A percentile compares a stretch with the other conserved stretches of the same genome.
Conservation (phyloP, 2,113 vertebrate genomes). For the Syngnathus floridae region DNA sequence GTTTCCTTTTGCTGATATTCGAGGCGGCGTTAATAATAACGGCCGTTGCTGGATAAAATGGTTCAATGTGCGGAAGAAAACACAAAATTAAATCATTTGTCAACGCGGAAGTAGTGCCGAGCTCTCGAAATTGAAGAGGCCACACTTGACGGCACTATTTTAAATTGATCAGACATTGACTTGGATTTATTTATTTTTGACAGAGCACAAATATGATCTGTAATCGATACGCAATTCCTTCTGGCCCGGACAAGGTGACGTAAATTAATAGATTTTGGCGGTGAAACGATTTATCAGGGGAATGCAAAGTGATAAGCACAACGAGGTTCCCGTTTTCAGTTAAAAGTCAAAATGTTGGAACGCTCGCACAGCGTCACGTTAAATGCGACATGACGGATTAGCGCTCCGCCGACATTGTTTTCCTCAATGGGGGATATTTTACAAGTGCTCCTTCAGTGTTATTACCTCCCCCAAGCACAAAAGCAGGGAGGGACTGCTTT, state of each 20-base stretch:
- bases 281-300: slow-evolving; percentile 2
- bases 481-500: neutral
- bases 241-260: neutral
- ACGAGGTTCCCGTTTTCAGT: neutral
- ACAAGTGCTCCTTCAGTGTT: slow-evolving; percentile 1
- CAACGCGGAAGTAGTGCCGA: slow-evolving; percentile 40
- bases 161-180: slow-evolving; percentile 18
- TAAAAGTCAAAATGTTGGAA: neutral
- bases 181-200: slow-evolving; percentile 14
- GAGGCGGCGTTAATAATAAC: slow-evolving; percentile 25
- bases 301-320: neutral
- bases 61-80: slow-evolving; percentile 55
- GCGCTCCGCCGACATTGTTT: neutral
- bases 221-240: slow-evolving; percentile 17
- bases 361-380: neutral
- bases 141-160: slow-evolving; percentile 19
- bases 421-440: neutral
- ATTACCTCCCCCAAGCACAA: neutral
- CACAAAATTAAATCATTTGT: slow-evolving; percentile 58
- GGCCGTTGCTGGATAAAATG: slow-evolving; percentile 30
- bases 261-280: slow-evolving; percentile 18
- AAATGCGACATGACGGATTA: neutral
- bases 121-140: slow-evolving; percentile 24
- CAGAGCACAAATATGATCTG: slow-evolving; percentile 18
- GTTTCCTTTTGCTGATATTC: slow-evolving; percentile 27